phyloP scores from a whole-genome alignment of 1,140 invertebrate genomes.

The Popillia japonica region DNA sequence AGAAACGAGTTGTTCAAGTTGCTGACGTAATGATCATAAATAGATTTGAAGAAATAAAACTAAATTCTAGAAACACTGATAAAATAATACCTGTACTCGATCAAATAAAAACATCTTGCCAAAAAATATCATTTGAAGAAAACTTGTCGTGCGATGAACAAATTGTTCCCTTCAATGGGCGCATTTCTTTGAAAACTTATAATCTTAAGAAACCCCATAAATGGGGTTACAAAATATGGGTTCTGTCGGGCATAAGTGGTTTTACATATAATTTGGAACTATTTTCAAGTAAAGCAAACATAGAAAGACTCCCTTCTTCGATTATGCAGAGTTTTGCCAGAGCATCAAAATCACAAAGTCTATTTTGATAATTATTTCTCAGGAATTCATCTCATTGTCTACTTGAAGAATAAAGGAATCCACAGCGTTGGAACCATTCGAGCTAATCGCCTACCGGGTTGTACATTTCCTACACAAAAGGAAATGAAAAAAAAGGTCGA shows the following conservation, averaged over 20 bases:
- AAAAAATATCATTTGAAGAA: conserved; percentile 51
- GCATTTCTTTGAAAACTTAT: conserved; percentile 50
- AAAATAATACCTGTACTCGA: conserved; percentile 51
- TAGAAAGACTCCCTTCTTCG: conserved; percentile 44
- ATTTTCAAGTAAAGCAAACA: conserved; percentile 53
- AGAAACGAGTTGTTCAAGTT: conserved; percentile 46
- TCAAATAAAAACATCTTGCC: conserved; percentile 46
- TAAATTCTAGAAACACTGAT: conserved; percentile 38
- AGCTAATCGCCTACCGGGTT: neutral
- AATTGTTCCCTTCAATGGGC: conserved; percentile 55
- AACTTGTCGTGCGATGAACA: conserved; percentile 55
- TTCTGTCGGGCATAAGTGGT: conserved; percentile 53
- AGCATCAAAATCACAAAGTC: conserved; percentile 49
- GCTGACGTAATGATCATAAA: conserved; percentile 49
- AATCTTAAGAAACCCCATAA: conserved; percentile 56
- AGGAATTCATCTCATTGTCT: neutral
- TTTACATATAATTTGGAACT: conserved; percentile 48
- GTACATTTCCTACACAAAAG: neutral
- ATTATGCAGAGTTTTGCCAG: conserved; percentile 50
- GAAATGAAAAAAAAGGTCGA: conserved; percentile 32
- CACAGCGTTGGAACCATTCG: neutral
- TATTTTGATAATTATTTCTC: conserved; percentile 60
- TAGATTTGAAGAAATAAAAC: conserved; percentile 51
- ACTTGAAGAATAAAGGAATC: neutral
- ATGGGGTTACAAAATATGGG: conserved; percentile 56